A percentile compares a stretch with the other conserved stretches of the same genome.
Evolutionary conservation across 2,113 vertebrate genomes (phyloP).

Genomic region (Lasiurus cinereus): DNA sequence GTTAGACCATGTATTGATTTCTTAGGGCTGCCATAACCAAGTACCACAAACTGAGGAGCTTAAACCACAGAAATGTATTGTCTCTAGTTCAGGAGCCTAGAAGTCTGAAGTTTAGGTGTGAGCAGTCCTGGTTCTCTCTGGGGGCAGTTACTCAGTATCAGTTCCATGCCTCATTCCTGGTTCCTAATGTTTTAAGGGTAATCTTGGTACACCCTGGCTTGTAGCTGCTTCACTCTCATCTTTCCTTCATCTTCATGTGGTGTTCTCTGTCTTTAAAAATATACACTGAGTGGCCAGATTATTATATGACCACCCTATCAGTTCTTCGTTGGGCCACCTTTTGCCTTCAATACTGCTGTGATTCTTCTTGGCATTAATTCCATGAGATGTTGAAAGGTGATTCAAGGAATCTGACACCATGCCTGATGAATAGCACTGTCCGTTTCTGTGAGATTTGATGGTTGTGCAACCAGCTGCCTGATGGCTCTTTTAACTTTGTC

Average conservation of each 20-base stretch:
- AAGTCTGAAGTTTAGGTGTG: neutral
- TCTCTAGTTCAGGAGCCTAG: neutral
- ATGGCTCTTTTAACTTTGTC: no score
- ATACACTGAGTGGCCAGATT: no score
- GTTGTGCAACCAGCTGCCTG: no score
- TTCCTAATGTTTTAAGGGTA: fast-evolving
- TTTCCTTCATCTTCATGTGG: neutral
- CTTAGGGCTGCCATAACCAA: neutral
- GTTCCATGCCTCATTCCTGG: neutral
- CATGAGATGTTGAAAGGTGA: no score
- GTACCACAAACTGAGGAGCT: neutral
- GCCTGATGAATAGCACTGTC: no score
- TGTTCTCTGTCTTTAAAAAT: neutral
- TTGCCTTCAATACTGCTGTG: no score
- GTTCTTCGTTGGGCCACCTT: no score
- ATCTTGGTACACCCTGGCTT: neutral
- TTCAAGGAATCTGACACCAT: no score
- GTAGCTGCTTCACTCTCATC: neutral
- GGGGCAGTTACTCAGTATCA: neutral
- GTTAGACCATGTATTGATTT: neutral
- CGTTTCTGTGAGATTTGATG: no score
- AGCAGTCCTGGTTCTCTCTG: neutral
- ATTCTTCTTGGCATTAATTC: no score
- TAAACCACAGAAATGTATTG: neutral
- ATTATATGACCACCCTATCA: no score